phyloP scores from a whole-genome alignment of 2,113 vertebrate species.

The Gallinago paraguaiae region DNA sequence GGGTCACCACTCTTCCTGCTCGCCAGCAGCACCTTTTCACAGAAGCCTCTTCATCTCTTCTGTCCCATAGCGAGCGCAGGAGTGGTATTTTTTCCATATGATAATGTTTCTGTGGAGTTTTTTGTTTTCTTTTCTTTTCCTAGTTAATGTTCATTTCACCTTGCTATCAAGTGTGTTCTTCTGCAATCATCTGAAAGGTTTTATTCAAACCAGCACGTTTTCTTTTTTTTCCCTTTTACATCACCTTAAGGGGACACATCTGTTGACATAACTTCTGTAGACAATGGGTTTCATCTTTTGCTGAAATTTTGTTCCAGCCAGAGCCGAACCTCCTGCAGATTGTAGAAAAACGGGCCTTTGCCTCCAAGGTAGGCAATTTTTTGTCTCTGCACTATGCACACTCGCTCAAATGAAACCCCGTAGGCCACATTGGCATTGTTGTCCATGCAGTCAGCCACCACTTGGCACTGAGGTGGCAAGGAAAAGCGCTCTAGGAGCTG shows the following conservation, averaged over 20 bases:
- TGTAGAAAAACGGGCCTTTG: constrained; percentile 96
- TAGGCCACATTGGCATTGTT: constrained; percentile 95
- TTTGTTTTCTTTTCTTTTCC: constrained; percentile 32
- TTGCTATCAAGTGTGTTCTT: constrained; percentile 20
- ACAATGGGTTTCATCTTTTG: constrained; percentile 78
- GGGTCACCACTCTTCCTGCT: not conserved
- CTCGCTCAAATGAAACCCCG: constrained; percentile 91
- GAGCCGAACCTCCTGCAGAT: constrained; percentile 86
- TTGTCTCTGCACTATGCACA: constrained; percentile 92
- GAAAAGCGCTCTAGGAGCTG: constrained; percentile 87
- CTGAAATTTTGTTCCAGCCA: constrained; percentile 92
- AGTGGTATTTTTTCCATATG: not conserved
- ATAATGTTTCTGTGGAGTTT: not conserved
- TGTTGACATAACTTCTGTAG: constrained; percentile 23
- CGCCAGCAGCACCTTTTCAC: not conserved
- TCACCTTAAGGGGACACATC: constrained; percentile 41
- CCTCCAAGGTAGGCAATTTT: constrained; percentile 94
- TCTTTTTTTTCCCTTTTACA: constrained; percentile 54
- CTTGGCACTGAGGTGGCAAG: constrained; percentile 89
- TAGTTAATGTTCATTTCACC: not conserved
- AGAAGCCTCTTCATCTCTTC: constrained; percentile 1
- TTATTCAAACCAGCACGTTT: constrained; percentile 41
- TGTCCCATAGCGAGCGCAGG: not conserved
- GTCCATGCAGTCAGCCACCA: constrained; percentile 97
- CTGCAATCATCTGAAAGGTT: constrained; percentile 26